Conservation (phyloP, 1,140 invertebrate species). For the Cotesia vestalis region DNA sequence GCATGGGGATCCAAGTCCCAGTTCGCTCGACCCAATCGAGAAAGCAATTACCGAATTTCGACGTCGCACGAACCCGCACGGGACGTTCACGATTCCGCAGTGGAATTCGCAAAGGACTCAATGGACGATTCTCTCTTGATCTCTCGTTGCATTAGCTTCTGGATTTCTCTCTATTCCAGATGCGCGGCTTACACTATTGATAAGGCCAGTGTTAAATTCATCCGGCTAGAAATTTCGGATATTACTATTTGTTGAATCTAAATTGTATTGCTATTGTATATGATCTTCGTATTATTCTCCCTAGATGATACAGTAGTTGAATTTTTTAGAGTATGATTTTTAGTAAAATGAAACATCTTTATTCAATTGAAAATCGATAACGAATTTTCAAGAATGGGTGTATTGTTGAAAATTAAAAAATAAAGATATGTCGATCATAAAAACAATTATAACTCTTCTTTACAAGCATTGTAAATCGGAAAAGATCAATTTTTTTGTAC, state of each 20-base stretch:
- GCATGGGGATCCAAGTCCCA: constrained; percentile 46
- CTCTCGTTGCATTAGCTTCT: constrained; percentile 8
- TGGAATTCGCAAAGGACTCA: constrained; percentile 47
- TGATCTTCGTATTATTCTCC: background rate
- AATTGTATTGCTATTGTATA: constrained; percentile 1
- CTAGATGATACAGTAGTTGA: no score
- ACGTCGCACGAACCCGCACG: constrained; percentile 33
- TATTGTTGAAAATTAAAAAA: no score
- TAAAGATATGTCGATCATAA: no score
- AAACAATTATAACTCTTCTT: no score
- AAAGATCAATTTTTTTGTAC: no score
- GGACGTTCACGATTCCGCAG: constrained; percentile 13
- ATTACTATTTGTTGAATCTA: constrained; percentile 16
- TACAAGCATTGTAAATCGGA: no score
- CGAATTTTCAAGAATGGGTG: no score
- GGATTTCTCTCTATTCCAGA: constrained; percentile 18
- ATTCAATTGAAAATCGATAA: no score
- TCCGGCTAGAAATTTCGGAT: background rate
- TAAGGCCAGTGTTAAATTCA: background rate
- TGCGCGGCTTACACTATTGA: background rate
- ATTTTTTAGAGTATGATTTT: no score
- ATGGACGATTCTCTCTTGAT: constrained; percentile 33
- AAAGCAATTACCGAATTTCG: constrained; percentile 58
- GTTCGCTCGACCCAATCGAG: constrained; percentile 47
- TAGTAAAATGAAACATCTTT: no score